Base-by-base conservation (phyloP, 1,140 invertebrate genomes). In the Leptinotarsa lineolata region DNA sequence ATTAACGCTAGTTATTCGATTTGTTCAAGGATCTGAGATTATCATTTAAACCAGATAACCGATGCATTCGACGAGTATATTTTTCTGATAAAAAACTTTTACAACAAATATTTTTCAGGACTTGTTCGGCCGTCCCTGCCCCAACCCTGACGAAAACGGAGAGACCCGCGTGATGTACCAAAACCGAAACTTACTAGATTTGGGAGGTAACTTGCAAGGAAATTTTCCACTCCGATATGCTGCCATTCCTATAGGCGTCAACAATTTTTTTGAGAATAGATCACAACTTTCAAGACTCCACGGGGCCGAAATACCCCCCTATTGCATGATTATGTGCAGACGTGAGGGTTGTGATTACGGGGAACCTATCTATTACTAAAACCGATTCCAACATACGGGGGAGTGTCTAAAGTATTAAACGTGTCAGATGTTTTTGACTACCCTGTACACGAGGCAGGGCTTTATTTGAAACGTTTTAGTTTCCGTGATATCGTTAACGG, bases 231-330 rank as follows among this genome's bases (percentile, higher is more conserved):
- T 68, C 20, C 30, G 21, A 22, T 44, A 48, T 18, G 66, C 45
- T 11, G 20, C 20, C 15, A 20, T 70, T 22, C 21, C 18, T 24
- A 22, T 0, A 13, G 54, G 68, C 16, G 22, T 30, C 54, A 15
- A 8, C 16, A 18, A 22, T 11, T 70, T 61, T 45, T 70, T 61
- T 16, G 13, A 59, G 30, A 70, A 59, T 20, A 22, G 59, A 24
- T 70, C 68, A 11, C 68, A 70, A 44, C 54, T 39, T 30, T 70
- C 68, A 1, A 70, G 59, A 59, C 20, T 60, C n/a, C 18, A 60
- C 59, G 22, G 21, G 16, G 21, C 24, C 6, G 18, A 20, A 20
- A 6, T 46, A 15, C 66, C 66, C 8, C 39, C 39, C 5, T 18
- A 68, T 4, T 4, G 3, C 2, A 18, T 46, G 30, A 11, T 18